Conservation (phyloP, 2,113 vertebrate genomes). For the Microtus montanus region DNA sequence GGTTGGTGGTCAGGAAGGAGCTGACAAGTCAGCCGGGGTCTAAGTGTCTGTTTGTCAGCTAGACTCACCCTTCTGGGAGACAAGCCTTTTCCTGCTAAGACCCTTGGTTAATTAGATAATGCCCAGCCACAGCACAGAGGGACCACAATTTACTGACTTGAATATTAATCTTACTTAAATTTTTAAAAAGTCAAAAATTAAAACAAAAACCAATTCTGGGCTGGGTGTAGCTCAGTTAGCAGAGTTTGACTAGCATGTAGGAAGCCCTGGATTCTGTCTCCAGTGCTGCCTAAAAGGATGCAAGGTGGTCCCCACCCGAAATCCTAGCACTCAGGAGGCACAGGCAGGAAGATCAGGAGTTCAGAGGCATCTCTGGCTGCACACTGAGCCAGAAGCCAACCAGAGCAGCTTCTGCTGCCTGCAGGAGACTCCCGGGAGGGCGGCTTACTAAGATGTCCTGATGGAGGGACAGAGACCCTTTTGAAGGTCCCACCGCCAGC, state of each 20-base stretch:
- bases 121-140: not conserved
- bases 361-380: not conserved
- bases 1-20: not conserved
- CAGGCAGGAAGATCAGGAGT: not conserved
- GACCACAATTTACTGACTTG: not conserved
- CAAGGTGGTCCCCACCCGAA: not conserved
- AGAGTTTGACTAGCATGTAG: not conserved
- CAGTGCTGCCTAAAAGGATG: not conserved
- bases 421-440: not conserved
- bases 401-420: not conserved
- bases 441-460: not conserved
- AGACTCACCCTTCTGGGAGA: not conserved
- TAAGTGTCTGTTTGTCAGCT: not conserved
- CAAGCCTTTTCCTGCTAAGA: not conserved
- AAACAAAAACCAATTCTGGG: not conserved
- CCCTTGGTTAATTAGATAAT: not conserved
- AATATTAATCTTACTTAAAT: not conserved
- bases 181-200: not conserved
- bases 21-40: too few species aligned
- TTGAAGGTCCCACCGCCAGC: not conserved
- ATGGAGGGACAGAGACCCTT: not conserved
- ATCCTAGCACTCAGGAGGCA: not conserved
- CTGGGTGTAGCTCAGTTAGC: not conserved
- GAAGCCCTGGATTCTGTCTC: not conserved
- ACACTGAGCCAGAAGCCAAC: not conserved